phyloP scores from a whole-genome alignment of 2,113 vertebrate species.

The Pao palembangensis region DNA sequence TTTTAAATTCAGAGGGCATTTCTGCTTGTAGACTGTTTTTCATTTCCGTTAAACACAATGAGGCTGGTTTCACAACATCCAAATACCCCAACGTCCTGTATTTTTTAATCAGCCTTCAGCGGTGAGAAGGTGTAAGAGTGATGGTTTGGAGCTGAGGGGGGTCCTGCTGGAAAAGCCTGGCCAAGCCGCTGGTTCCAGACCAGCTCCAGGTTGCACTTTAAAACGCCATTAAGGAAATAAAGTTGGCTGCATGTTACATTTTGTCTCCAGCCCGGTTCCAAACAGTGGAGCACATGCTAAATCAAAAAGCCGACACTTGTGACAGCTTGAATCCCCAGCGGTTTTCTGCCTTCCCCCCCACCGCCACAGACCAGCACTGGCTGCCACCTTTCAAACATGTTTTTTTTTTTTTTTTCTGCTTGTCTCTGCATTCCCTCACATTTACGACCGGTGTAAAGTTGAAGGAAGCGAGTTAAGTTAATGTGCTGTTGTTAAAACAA shows the following conservation, averaged over 20 bases:
- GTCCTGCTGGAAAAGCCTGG: conserved; percentile 7
- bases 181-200: neutral
- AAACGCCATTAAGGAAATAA: neutral
- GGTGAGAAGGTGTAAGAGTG: conserved; percentile 41
- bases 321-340: conserved; percentile 3
- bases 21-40: conserved; percentile 64
- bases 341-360: conserved; percentile 2
- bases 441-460: conserved; percentile 78
- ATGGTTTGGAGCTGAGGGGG: conserved; percentile 23
- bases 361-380: conserved; percentile 11
- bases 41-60: conserved; percentile 69
- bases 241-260: conserved; percentile 7
- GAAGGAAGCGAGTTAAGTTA: conserved; percentile 86
- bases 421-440: conserved; percentile 68
- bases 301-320: neutral
- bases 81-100: conserved; percentile 61
- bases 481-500: conserved; percentile 81
- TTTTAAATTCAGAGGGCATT: conserved; percentile 61
- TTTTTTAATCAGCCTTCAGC: conserved; percentile 52
- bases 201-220: too few species aligned
- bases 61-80: conserved; percentile 63
- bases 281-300: neutral
- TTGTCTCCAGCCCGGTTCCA: neutral
- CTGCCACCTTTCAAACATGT: conserved; percentile 14
- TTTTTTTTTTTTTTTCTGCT: conserved; percentile 5